phyloP scores from a whole-genome alignment of 2,797 vertebrate genomes.

The Pitangus sulphuratus region DNA sequence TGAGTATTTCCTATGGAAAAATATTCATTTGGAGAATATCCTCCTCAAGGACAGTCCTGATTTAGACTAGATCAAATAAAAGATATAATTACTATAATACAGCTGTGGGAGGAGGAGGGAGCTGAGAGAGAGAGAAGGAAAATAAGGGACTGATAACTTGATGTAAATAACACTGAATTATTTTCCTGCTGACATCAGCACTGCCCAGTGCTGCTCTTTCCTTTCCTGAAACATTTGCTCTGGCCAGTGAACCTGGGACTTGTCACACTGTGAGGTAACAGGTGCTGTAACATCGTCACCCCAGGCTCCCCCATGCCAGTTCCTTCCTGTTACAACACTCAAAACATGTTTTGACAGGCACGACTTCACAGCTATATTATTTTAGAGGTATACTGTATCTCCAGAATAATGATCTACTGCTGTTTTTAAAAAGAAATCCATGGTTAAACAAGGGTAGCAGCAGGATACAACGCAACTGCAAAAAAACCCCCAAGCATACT shows the following conservation, averaged over 20 bases:
- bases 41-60: not conserved
- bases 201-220: not conserved
- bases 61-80: slow-evolving; percentile 18
- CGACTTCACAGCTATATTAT: not conserved
- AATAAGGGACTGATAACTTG: not conserved
- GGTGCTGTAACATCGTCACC: not conserved
- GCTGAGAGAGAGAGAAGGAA: not conserved
- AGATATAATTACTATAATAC: not conserved
- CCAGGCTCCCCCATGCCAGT: not conserved
- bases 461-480: not conserved
- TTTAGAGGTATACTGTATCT: not conserved
- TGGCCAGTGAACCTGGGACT: not conserved
- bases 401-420: not conserved
- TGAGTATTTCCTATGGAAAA: slow-evolving; percentile 14
- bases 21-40: not conserved
- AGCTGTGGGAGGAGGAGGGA: not conserved
- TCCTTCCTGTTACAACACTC: not conserved
- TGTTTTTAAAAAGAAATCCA: not conserved
- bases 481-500: not conserved
- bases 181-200: not conserved
- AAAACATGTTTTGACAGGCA: not conserved
- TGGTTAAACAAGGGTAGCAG: rapidly evolving
- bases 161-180: not conserved
- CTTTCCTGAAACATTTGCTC: not conserved
- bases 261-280: not conserved